Base-by-base conservation (phyloP, 1,140 invertebrate species). In the Muscidifurax raptorellus region DNA sequence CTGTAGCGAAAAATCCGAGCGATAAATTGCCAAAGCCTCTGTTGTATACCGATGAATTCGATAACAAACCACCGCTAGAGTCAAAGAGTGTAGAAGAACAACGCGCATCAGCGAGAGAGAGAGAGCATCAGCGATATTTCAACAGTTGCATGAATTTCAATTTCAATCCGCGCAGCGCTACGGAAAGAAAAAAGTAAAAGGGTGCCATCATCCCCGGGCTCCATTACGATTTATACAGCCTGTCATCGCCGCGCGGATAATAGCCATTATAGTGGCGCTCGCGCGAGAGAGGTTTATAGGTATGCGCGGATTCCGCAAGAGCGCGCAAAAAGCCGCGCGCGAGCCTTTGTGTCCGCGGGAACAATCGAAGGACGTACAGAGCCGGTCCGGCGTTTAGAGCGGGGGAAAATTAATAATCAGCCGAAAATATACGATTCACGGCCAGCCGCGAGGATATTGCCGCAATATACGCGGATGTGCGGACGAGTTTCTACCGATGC, bases 151-250 rank as follows among this genome's bases (percentile, higher is more conserved):
- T 44, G 18, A 40, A 80, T 80, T 80, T 80, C 32, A 80, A 80
- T 80, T 69, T 30, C 3, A 32, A 80, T 15, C 44, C 13, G 7
- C n/a, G 52, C 22, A 1, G 9, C 36, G 36, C 22, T 18, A 18
- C 52, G n/a, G 52, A 22, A 59, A n/a, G 2, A 18, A 7, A 59
- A 59, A 59, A 18, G 22, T n/a, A 22, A 59, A 59, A 22, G 52
- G 52, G 52, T n/a, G 52, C 18, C 52, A 59, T 59, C 36, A 59
- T 59, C 52, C 6, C 52, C 52, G 52, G 10, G 22, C 22, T 28
- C 79, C 15, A 75, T 75, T 59, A 77, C 59, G 71, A 83, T 83
- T 83, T 83, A 83, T 77, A 47, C 9, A 76, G 71, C 81, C 52
- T 67, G 59, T 47, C 59, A 67, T 77, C 72, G 32, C 15, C 22